These are phyloP conservation scores for Athetis lepigone DNA, from an alignment of 2,888 invertebrate genomes.

Conservation along the genomic window DNA sequence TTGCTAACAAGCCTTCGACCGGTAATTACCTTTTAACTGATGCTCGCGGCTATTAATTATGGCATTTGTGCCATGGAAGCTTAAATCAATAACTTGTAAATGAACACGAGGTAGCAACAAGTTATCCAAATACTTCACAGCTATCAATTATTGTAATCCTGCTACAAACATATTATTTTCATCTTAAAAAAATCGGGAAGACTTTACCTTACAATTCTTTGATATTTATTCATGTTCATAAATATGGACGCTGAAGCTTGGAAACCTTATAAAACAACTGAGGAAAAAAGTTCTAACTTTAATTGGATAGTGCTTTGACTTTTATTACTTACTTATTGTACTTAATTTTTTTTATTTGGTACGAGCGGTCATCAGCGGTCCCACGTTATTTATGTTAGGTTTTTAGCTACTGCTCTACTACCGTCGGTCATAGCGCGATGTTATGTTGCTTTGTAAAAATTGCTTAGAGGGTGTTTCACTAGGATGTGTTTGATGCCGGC, in stretches of 20 bases:
- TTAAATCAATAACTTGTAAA: slow-evolving; percentile 26
- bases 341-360: slow-evolving; percentile 11
- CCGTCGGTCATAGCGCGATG: too few species aligned
- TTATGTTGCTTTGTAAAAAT: too few species aligned
- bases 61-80: background rate
- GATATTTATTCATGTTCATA: slow-evolving; percentile 49
- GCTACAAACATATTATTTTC: slow-evolving; percentile 1
- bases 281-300: slow-evolving; percentile 49
- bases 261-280: slow-evolving; percentile 34
- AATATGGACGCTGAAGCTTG: slow-evolving; percentile 31
- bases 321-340: too few species aligned
- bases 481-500: too few species aligned
- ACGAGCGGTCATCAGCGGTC: too few species aligned
- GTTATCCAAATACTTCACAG: background rate
- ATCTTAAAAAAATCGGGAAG: slow-evolving; percentile 6
- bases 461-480: too few species aligned
- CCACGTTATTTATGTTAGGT: too few species aligned
- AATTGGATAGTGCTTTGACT: slow-evolving; percentile 50
- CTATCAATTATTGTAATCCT: slow-evolving; percentile 1
- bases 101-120: slow-evolving; percentile 3
- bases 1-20: background rate
- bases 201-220: slow-evolving; percentile 4
- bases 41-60: slow-evolving; percentile 5
- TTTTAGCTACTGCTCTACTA: too few species aligned
- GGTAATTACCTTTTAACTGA: slow-evolving; percentile 15